A percentile compares a stretch with the other conserved stretches of the same genome.
Conservation (phyloP, 2,888 invertebrate genomes). For the Chrysotoxum bicinctum region DNA sequence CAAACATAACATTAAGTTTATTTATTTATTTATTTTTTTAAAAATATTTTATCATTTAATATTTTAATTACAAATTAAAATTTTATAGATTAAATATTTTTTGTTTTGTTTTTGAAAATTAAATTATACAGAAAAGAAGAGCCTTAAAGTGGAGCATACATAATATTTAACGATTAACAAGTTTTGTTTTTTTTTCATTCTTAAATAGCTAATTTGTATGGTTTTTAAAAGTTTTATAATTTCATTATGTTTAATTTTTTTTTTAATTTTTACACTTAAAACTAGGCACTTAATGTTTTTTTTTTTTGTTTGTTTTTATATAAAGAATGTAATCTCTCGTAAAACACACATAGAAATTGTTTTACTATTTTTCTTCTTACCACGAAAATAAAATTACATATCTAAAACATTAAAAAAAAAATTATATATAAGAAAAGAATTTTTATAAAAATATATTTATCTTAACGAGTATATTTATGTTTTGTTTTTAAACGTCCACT, state of each 20-base stretch:
- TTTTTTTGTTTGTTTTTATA: background rate
- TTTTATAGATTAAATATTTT: slow-evolving; percentile 11
- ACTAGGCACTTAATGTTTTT: slow-evolving; percentile 55
- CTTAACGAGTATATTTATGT: slow-evolving; percentile 48
- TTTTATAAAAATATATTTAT: slow-evolving; percentile 11
- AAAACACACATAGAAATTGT: slow-evolving; percentile 41
- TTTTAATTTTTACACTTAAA: slow-evolving; percentile 58
- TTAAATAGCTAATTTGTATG: slow-evolving; percentile 62
- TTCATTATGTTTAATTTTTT: slow-evolving; percentile 35
- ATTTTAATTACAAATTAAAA: slow-evolving; percentile 23
- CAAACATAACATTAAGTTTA: slow-evolving; percentile 61
- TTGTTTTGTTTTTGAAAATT: slow-evolving; percentile 28
- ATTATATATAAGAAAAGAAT: slow-evolving; percentile 20
- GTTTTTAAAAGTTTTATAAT: slow-evolving; percentile 42
- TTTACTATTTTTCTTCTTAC: slow-evolving; percentile 43
- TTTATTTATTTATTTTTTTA: background rate
- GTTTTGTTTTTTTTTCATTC: slow-evolving; percentile 17
- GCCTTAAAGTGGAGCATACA: slow-evolving; percentile 43
- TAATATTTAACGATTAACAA: slow-evolving; percentile 69
- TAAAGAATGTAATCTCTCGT: slow-evolving; percentile 63
- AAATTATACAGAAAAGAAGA: slow-evolving; percentile 59
- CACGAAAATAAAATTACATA: slow-evolving; percentile 36
- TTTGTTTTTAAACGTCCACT: slow-evolving; percentile 41
- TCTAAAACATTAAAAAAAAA: slow-evolving; percentile 33
- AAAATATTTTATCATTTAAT: slow-evolving; percentile 15